phyloP scores from a whole-genome alignment of 92 coral and sea anemone species.

The Porites lobata region DNA sequence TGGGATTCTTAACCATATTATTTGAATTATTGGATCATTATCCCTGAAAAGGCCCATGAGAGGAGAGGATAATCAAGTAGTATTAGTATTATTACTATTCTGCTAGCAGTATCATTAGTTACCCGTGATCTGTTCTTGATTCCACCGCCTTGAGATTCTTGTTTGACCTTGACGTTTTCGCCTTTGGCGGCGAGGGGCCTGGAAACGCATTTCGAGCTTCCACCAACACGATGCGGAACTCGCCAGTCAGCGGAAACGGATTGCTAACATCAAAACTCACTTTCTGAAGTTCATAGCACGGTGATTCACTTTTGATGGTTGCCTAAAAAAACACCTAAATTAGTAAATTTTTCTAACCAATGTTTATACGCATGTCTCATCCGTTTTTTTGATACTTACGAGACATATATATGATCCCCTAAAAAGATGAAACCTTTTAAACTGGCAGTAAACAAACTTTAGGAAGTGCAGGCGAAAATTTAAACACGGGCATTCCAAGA shows the following conservation, averaged over 20 bases:
- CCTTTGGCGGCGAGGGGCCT: constrained; percentile 64
- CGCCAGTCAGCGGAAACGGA: constrained; percentile 88
- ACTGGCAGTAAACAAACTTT: too few relatives aligned
- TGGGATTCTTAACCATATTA: too few relatives aligned
- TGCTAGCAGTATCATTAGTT: constrained; percentile 6
- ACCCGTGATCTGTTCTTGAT: constrained; percentile 98
- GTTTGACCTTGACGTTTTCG: constrained; percentile 68
- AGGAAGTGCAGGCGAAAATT: too few relatives aligned
- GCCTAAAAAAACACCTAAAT: constrained; percentile 70
- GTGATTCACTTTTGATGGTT: constrained; percentile 97
- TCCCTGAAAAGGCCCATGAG: too few relatives aligned
- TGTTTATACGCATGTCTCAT: too few relatives aligned
- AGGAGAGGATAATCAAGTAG: too few relatives aligned
- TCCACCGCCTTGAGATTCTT: constrained; percentile 85
- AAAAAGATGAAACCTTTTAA: too few relatives aligned
- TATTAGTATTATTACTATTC: background rate
- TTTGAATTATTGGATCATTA: too few relatives aligned
- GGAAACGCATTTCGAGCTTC: constrained; percentile 94
- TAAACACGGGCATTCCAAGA: too few relatives aligned
- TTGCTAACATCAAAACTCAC: constrained; percentile 93
- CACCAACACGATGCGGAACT: constrained; percentile 95
- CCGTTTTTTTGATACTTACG: too few relatives aligned
- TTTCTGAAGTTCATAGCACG: constrained; percentile 93
- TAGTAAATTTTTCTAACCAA: background rate
- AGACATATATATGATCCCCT: too few relatives aligned